Evolutionary conservation across 2,113 vertebrate genomes (phyloP), one percentile per base, ranked within the genome.

Genomic region (Macheiramphus alcinus): DNA sequence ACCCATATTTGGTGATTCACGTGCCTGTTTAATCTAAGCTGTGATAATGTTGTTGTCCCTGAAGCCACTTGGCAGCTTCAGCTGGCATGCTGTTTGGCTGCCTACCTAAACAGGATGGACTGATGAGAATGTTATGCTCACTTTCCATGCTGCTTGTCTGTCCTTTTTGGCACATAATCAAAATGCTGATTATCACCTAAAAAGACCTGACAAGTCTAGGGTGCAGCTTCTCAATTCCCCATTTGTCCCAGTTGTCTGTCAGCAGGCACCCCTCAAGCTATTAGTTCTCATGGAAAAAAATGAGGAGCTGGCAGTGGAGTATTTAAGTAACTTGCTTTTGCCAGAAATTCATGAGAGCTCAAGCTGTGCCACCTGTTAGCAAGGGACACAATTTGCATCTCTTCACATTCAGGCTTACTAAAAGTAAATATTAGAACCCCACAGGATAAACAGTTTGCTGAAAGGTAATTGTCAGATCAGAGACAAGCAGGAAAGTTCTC

Each of bases 351-450:
- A 18, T 36, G 62, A 89, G 80, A 94, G 71, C 80, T 79, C 58
- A 88, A 47, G 80, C 91, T 95, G 68, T 87, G 86, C 93, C 83
- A 87, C 89, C 83, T 91, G 67, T 97, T 96, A 82, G 70, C 67
- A 58, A 55, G 89, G 67, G 78, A 85, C 43, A n/a, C 38, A 50
- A 17, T 95, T 97, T 95, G 66, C 74, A 82, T 96, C 80, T 50
- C 36, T 93, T 86, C 56, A 42, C 38, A 43, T 86, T 93, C 63
- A 56, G 48, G 71, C 74, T 84, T 80, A 63, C 72, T 58, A 16
- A 67, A 86, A 94, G 72, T 86, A 95, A 97, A 96, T 95, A 89
- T 45, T 86, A 59, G 80, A 97, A 95, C 14, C 34, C n/a, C 36
- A 31, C 81, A 84, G 92, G 38, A 92, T 88, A 87, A 95, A 82